A percentile compares a stretch with the other conserved stretches of the same genome.
Conservation (phyloP, 2,797 vertebrate species). For the Xyrichtys novacula region DNA sequence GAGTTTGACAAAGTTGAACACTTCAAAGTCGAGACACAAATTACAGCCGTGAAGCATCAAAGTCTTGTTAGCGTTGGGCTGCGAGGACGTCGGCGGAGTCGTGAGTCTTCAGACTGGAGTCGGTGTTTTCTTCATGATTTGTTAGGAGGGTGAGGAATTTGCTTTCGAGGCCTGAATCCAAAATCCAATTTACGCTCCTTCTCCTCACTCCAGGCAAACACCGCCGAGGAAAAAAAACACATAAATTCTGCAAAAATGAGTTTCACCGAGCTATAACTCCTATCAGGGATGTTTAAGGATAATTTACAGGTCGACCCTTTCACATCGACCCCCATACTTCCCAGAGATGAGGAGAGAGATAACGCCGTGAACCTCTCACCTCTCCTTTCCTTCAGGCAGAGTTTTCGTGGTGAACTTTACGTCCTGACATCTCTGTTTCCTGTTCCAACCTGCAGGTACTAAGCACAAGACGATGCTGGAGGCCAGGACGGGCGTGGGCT, state of each 20-base stretch:
- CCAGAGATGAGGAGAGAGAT: not conserved
- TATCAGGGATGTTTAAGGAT: constrained; percentile 5
- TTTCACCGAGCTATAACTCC: not conserved
- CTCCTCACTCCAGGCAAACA: not conserved
- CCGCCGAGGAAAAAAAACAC: constrained; percentile 3
- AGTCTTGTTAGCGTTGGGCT: not conserved
- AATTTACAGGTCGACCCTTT: constrained; percentile 29
- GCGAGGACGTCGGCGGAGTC: too few relatives aligned
- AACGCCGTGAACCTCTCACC: not conserved
- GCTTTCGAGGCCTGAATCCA: not conserved
- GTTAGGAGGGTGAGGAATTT: not conserved
- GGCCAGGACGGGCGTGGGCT: constrained; percentile 93
- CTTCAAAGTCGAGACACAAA: not conserved
- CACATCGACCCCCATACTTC: constrained; percentile 8
- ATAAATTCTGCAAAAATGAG: not conserved
- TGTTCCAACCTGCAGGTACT: constrained; percentile 85
- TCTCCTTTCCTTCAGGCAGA: not conserved
- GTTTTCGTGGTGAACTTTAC: not conserved
- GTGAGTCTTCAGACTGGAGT: not conserved
- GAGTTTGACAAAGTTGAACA: not conserved
- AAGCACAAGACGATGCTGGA: constrained; percentile 99
- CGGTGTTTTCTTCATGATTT: not conserved
- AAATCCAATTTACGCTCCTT: not conserved
- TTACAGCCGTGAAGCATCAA: not conserved
- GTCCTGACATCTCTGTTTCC: constrained; percentile 2